Evolutionary conservation across 2,888 invertebrate genomes (phyloP), one percentile per base, ranked within the genome.

Genomic region (Anthophora plumipes): DNA sequence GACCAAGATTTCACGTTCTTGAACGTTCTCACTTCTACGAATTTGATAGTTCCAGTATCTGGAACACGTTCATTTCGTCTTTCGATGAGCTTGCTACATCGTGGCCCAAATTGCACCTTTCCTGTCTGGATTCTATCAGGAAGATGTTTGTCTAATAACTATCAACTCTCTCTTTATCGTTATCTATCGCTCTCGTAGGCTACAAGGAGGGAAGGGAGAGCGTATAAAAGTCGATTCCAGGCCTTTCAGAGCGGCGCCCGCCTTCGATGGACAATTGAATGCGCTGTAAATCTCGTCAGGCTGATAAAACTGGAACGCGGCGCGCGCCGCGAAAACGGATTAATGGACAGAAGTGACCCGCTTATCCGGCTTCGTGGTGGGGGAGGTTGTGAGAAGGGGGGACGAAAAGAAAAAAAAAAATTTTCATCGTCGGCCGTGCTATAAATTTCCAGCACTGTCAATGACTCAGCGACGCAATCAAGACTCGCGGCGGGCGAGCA

Each of bases 381-480:
- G 37, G 12, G 20, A 25, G 20, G 41, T 12, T 5, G 37, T 22
- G 37, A 12, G 17, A 17, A 17, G 31, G 12, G 17, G 17, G 25
- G 64, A 78, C 76, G 72, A 83, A 17, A 25, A 0, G 43, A 41
- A 31, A 25, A 14, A 37, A 67, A 50, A 67, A 67, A 46, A 31
- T 37, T 77, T 70, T 74, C 81, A 73, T 71, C 86, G 80, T 52
- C 75, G 66, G 64, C 22, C 66, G 52, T 25, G 17, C 85, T 68
- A 88, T 88, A 88, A 88, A 88, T 88, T 88, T 80, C 72, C 68
- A 31, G 41, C 59, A 66, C 77, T 88, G 87, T 88, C 88, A 82
- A 88, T 88, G 88, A 88, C 82, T 88, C 88, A 83, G 80, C 80
- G 80, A 76, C 70, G 78, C 77, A 86, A 88, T 88, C 88, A 88